Base-by-base conservation (phyloP, 1,140 invertebrate genomes). In the Aphelenchoides avenae region DNA sequence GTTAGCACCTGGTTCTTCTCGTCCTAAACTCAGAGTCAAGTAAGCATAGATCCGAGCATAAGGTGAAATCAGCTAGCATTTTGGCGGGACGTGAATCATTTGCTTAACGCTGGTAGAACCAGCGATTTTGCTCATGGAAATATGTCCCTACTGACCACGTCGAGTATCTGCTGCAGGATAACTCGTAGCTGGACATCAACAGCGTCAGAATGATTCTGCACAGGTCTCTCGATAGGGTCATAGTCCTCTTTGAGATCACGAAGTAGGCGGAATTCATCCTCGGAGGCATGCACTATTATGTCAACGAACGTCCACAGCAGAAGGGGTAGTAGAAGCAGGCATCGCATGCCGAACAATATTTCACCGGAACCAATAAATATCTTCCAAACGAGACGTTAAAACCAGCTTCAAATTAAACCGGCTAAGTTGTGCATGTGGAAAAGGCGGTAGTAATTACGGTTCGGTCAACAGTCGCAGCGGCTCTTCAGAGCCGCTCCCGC, bases 161-260 rank as follows among this genome's bases (percentile, higher is more conserved):
- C 93, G 80, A 98, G 96, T 80, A 98, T 95, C 85, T 98, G 94
- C 86, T 95, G 94, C 77, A 98, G 86, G 76, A 90, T 94, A 80
- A 97, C 86, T 77, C 91, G 90, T 82, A 98, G 93, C 81, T 86
- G 88, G 79, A 98, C 87, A 81, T 87, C 85, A 73, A 97, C 85
- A 72, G 92, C 87, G 76, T 94, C 87, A 71, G 88, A 88, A 84
- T 97, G 92, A 83, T 96, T 94, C 77, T 86, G 85, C 75, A 96
- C 91, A 52, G 93, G 94, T 77, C 93, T 83, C 83, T 97, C 91
- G 80, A 94, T 85, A 71, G 88, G 87, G 83, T 97, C 94, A 85
- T 98, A 97, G n/a, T 58, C 42, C 13, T 68, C 51, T 11, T 42
- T 34, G 15, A 67, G 34, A 36, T 67, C n/a, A n/a, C n/a, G n/a